phyloP scores from a whole-genome alignment of 2,888 invertebrate genomes.

The Plemyria rubiginata region DNA sequence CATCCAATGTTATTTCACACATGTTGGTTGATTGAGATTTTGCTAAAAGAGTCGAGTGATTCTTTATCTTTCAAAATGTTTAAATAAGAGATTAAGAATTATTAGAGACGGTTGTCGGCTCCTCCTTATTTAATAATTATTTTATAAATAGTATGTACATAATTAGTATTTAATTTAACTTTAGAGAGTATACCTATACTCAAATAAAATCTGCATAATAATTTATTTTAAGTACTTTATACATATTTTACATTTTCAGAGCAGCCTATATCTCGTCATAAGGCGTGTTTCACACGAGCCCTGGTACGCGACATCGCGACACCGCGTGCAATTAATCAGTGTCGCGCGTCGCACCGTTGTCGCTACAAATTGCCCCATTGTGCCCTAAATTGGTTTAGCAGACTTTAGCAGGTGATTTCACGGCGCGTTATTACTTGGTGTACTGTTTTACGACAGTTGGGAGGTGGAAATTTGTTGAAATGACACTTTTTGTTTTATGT shows the following conservation, averaged over 20 bases:
- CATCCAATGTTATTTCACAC: too few species aligned
- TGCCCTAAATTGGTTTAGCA: slow-evolving; percentile 46
- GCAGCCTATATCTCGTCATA: slow-evolving; percentile 47
- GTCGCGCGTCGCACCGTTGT: slow-evolving; percentile 50
- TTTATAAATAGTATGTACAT: too few species aligned
- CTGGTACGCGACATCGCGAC: slow-evolving; percentile 65
- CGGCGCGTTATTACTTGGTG: slow-evolving; percentile 41
- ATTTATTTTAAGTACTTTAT: too few species aligned
- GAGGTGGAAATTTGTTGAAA: slow-evolving; percentile 12
- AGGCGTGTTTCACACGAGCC: slow-evolving; percentile 59
- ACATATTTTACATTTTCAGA: not conserved
- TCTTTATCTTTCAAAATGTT: too few species aligned
- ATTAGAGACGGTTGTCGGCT: too few species aligned
- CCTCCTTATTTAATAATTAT: too few species aligned
- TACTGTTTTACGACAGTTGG: slow-evolving; percentile 33
- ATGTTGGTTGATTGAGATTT: too few species aligned
- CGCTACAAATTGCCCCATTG: slow-evolving; percentile 46
- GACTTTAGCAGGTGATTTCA: slow-evolving; percentile 53
- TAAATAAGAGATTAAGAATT: too few species aligned
- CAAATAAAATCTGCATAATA: too few species aligned
- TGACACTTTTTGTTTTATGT: slow-evolving; percentile 20
- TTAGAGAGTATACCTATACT: too few species aligned
- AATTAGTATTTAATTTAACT: too few species aligned
- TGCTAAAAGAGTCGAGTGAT: too few species aligned
- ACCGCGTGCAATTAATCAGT: slow-evolving; percentile 60